Evolutionary conservation across 2,888 invertebrate genomes (phyloP).

Genomic region (Tupiocoris notatus): DNA sequence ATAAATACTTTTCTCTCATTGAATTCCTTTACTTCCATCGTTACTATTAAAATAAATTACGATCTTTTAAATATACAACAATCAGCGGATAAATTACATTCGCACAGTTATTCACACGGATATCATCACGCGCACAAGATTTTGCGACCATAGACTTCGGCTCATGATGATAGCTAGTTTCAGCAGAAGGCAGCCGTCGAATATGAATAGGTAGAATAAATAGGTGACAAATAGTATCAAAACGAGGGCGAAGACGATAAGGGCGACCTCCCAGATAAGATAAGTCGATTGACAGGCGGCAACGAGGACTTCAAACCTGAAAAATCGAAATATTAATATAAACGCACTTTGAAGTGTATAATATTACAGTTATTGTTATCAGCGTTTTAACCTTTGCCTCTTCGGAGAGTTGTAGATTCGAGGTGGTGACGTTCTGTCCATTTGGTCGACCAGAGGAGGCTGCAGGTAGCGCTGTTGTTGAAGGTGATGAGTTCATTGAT

Average conservation of each 20-base stretch:
- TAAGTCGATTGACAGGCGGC: constrained; percentile 36
- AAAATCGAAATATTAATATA: no score
- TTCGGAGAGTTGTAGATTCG: constrained; percentile 28
- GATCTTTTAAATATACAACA: no score
- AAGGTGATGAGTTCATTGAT: constrained; percentile 7
- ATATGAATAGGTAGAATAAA: constrained; percentile 44
- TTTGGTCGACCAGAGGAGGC: neutral
- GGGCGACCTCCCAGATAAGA: constrained; percentile 40
- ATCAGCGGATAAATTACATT: no score
- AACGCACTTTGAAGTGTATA: neutral
- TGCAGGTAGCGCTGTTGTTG: constrained; percentile 10
- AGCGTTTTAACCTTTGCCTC: constrained; percentile 7
- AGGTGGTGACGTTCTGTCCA: constrained; percentile 23
- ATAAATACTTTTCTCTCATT: neutral
- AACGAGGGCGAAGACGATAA: constrained; percentile 35
- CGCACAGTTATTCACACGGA: constrained; percentile 44
- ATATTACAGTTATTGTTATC: neutral
- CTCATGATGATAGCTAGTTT: constrained; percentile 42
- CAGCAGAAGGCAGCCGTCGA: constrained; percentile 41
- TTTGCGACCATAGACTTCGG: constrained; percentile 41
- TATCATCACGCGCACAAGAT: constrained; percentile 44
- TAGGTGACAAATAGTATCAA: constrained; percentile 40
- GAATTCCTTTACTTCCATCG: no score
- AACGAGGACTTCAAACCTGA: constrained; percentile 22
- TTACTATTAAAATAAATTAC: no score